Base-by-base conservation (phyloP, 2,888 invertebrate species). In the Blera fallax region DNA sequence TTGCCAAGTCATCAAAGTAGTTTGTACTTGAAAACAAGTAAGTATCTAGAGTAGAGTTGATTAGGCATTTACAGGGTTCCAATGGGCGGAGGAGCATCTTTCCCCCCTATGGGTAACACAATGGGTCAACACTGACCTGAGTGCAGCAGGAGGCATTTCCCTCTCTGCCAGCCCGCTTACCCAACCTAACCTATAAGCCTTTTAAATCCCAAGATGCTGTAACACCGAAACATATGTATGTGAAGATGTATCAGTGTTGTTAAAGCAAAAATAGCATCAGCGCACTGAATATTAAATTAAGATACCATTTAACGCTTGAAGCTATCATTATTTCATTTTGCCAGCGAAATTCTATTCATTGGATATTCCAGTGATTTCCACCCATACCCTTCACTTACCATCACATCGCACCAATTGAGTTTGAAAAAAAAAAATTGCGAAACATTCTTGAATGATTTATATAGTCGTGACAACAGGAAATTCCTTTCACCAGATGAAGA, bases 401-500 rank as follows among this genome's bases (percentile, higher is more conserved):
- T n/a, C n/a, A n/a, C 24, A 29, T n/a, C 14, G 1, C 24, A 52
- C 27, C 52, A 52, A 52, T 27, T 52, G 52, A 52, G 27, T 52
- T 27, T 2, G 14, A n/a, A 24, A 50, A 24, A 27, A 3, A 18
- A 54, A 54, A 54, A 34, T 56, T 10, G 10, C 34, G n/a, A 16
- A 34, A 34, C 56, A 56, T 34, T 56, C 18, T 56, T 18, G 14
- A 56, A 56, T 56, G 18, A 56, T 56, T 56, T 56, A 56, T 56
- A 32, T 56, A 16, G 29, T 34, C 56, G 18, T 32, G 11, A 32
- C 11, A 18, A 56, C 56, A 56, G 34, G 56, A 4, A 32, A 56
- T 56, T 56, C 32, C 32, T 56, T 54, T 56, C 32, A 56, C 14
- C 52, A 45, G 45, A 45, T 45, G 45, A 18, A 45, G 45, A 27